Evolutionary conservation across 2,113 vertebrate species (phyloP).

Genomic region (Syngnathus floridae): DNA sequence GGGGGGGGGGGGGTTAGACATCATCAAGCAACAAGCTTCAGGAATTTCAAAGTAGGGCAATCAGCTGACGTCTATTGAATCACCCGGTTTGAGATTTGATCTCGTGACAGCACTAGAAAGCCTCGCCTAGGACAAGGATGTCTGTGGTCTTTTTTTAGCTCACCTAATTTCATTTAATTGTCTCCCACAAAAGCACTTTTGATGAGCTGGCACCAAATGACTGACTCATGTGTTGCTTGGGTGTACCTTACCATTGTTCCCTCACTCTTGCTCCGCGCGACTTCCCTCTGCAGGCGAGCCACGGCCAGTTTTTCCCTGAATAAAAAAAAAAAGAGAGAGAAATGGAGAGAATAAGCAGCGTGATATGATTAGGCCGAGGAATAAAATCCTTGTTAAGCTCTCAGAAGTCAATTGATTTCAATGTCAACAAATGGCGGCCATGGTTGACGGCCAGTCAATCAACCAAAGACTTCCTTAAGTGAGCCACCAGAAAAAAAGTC

Average conservation of each 20-base stretch:
- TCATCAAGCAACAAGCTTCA: constrained; percentile 12
- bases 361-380: background rate
- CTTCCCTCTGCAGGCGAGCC: constrained; percentile 85
- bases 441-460: too few species aligned
- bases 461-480: background rate
- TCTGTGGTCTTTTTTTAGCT: background rate
- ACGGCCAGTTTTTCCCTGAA: constrained; percentile 87
- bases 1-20: constrained; percentile 21
- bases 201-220: constrained; percentile 11
- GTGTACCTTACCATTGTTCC: constrained; percentile 79
- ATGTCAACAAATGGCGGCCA: background rate
- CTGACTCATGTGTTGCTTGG: constrained; percentile 7
- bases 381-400: background rate
- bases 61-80: constrained; percentile 44
- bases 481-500: constrained; percentile 12
- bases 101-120: constrained; percentile 26
- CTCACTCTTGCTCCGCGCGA: constrained; percentile 81
- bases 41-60: constrained; percentile 30
- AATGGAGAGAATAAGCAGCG: constrained; percentile 1
- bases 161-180: constrained; percentile 1
- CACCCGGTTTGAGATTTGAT: constrained; percentile 21
- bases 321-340: constrained; percentile 9
- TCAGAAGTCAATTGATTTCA: background rate
- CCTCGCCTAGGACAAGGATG: background rate
- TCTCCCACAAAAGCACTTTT: constrained; percentile 2